Evolutionary conservation across 2,888 invertebrate species (phyloP).

Genomic region (Odontocerum albicorne): DNA sequence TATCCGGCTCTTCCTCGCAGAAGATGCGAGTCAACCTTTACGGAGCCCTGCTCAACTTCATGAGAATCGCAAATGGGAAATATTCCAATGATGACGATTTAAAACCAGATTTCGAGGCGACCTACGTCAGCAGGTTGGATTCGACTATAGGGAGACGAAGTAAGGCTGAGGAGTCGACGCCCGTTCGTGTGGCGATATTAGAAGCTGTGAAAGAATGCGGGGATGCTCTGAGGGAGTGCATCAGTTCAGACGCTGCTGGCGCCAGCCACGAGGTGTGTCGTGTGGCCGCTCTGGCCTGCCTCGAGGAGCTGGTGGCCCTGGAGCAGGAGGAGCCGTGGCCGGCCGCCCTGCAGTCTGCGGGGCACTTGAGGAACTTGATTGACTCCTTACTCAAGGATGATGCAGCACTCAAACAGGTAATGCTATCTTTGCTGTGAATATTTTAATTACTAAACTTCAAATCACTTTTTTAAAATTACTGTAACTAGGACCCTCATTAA

Average conservation of each 20-base stretch:
- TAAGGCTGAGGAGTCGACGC: slow-evolving; percentile 12
- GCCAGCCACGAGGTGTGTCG: slow-evolving; percentile 85
- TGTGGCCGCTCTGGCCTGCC: slow-evolving; percentile 82
- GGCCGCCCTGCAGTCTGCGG: slow-evolving; percentile 51
- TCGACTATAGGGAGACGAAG: slow-evolving; percentile 42
- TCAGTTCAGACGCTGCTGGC: slow-evolving; percentile 85
- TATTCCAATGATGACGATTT: slow-evolving; percentile 46
- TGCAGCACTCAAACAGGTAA: slow-evolving; percentile 60
- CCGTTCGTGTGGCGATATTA: slow-evolving; percentile 18
- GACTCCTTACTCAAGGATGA: slow-evolving; percentile 79
- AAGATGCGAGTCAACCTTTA: slow-evolving; percentile 86
- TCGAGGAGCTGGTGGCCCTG: slow-evolving; percentile 72
- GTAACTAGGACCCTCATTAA: too few species aligned
- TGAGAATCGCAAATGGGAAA: slow-evolving; percentile 71
- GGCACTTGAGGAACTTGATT: slow-evolving; percentile 81
- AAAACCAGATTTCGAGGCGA: slow-evolving; percentile 45
- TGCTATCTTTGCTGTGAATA: background rate
- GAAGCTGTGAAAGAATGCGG: slow-evolving; percentile 71
- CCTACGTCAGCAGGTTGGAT: slow-evolving; percentile 69
- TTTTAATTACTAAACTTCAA: too few species aligned
- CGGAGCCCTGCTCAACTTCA: slow-evolving; percentile 77
- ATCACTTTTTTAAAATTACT: too few species aligned
- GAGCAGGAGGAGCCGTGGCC: slow-evolving; percentile 45
- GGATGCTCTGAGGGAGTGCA: slow-evolving; percentile 39
- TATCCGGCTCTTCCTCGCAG: slow-evolving; percentile 78